phyloP scores from a whole-genome alignment of 1,140 invertebrate species.

The Apis laboriosa region DNA sequence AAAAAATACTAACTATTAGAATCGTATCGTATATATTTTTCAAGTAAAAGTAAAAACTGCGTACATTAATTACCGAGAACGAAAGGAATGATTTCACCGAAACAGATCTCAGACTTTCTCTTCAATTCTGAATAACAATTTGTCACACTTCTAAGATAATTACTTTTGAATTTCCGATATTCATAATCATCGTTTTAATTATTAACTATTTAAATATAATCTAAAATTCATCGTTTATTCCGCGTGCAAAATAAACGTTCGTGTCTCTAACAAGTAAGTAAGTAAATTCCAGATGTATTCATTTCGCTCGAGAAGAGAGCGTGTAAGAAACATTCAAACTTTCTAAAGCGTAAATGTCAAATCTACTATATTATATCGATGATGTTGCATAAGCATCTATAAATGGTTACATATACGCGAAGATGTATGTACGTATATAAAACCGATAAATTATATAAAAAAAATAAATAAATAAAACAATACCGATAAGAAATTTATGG shows the following conservation, averaged over 20 bases:
- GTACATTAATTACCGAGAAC: conserved; percentile 19
- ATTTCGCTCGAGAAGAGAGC: conserved; percentile 54
- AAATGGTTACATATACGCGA: background rate
- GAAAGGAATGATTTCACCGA: conserved; percentile 43
- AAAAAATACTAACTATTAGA: too few species aligned
- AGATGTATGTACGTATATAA: background rate
- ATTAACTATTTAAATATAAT: conserved; percentile 26
- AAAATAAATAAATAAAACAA: conserved; percentile 62
- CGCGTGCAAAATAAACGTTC: too few species aligned
- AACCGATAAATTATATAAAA: conserved; percentile 59
- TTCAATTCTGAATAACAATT: background rate
- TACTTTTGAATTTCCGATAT: conserved; percentile 29
- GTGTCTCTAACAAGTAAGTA: too few species aligned
- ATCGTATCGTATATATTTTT: background rate
- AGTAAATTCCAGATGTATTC: background rate
- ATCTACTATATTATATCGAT: conserved; percentile 56
- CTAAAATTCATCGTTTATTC: conserved; percentile 12
- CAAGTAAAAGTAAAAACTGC: conserved; percentile 2
- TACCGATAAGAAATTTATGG: background rate
- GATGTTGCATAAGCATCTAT: conserved; percentile 66
- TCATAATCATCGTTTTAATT: conserved; percentile 27
- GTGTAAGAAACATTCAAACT: conserved; percentile 66
- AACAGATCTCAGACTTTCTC: conserved; percentile 43
- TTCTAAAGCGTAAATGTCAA: conserved; percentile 80
- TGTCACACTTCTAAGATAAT: conserved; percentile 10